These are phyloP conservation scores for Xestia rhomboidea DNA, from an alignment of 2,888 invertebrate genomes.

Conservation along the genomic window DNA sequence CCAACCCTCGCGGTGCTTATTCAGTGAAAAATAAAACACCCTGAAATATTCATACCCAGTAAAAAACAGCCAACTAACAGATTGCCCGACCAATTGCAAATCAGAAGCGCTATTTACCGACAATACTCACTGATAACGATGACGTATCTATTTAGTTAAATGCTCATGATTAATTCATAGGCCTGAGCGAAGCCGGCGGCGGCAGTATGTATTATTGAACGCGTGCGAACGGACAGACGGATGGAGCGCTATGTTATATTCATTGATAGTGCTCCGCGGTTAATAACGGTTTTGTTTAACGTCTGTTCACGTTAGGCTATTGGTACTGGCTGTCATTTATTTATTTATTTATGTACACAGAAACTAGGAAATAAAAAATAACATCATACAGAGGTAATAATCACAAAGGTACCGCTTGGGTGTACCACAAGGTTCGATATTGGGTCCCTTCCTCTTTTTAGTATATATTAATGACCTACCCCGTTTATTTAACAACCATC, in stretches of 20 bases:
- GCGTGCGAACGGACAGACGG: slow-evolving; percentile 61
- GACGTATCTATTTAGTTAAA: slow-evolving; percentile 68
- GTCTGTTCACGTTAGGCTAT: not conserved
- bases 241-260: slow-evolving; percentile 60
- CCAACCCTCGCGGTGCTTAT: too few relatives aligned
- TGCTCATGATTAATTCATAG: slow-evolving; percentile 65
- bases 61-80: not conserved
- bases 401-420: too few relatives aligned
- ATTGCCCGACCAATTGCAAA: slow-evolving; percentile 50
- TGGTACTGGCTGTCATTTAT: not conserved
- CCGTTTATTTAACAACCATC: too few relatives aligned
- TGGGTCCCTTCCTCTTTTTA: too few relatives aligned
- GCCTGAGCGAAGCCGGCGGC: slow-evolving; percentile 50
- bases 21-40: not conserved
- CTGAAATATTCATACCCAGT: not conserved
- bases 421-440: too few relatives aligned
- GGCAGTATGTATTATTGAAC: slow-evolving; percentile 67
- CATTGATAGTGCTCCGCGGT: slow-evolving; percentile 50
- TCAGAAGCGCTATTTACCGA: slow-evolving; percentile 49
- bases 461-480: too few relatives aligned
- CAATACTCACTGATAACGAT: slow-evolving; percentile 47
- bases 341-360: not conserved
- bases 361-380: not conserved
- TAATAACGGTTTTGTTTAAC: slow-evolving; percentile 48
- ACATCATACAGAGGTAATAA: not conserved